A percentile compares a stretch with the other conserved stretches of the same genome.
These are phyloP conservation scores for Ennomos quercinarius DNA, from an alignment of 2,888 invertebrate species.

Conservation along the genomic window DNA sequence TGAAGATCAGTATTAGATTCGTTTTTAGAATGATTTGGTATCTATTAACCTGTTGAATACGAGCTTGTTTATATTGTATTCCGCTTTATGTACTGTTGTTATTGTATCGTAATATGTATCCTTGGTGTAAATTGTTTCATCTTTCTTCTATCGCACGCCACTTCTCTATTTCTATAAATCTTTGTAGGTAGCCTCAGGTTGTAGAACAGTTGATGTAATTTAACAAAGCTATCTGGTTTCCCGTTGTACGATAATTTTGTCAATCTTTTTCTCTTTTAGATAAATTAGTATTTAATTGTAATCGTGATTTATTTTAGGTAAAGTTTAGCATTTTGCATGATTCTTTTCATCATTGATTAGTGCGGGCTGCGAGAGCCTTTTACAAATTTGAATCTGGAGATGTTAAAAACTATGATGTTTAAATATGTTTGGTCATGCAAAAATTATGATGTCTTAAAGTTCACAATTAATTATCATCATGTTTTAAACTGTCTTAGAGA, in stretches of 20 bases:
- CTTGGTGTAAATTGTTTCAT: conserved; percentile 33
- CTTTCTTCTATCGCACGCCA: conserved; percentile 43
- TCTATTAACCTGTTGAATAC: conserved; percentile 22
- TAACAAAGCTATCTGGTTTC: conserved; percentile 20
- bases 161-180: conserved; percentile 32
- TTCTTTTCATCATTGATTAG: conserved; percentile 18
- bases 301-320: conserved; percentile 33
- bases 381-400: not conserved
- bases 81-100: conserved; percentile 42
- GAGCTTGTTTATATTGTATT: conserved; percentile 39
- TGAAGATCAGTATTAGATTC: conserved; percentile 43
- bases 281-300: conserved; percentile 25
- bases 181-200: conserved; percentile 33
- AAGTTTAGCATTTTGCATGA: conserved; percentile 33
- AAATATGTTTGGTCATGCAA: too few species aligned
- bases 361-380: conserved; percentile 1
- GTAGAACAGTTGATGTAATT: conserved; percentile 29
- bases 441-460: not conserved
- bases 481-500: not conserved
- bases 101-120: conserved; percentile 38
- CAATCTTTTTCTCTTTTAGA: conserved; percentile 16
- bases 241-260: conserved; percentile 4
- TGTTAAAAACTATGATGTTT: not conserved
- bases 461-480: not conserved
- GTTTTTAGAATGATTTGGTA: conserved; percentile 31